Base-by-base conservation (phyloP, 2,888 invertebrate genomes). In the Branchipolynoe longqiensis region DNA sequence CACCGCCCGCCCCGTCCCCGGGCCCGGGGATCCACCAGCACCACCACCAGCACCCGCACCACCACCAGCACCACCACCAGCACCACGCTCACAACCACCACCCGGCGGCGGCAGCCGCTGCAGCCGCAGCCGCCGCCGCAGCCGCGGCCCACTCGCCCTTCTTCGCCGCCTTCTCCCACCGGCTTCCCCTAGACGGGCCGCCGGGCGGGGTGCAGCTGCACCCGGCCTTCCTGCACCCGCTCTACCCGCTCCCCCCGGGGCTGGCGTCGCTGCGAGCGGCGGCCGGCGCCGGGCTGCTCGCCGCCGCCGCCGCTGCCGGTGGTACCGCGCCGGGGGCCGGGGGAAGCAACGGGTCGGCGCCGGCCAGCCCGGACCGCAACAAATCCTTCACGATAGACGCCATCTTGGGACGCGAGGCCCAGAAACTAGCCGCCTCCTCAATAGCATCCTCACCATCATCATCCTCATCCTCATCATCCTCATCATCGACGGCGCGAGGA, bases 311-410 rank as follows among this genome's bases (percentile, higher is more conserved):
- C 1, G 58, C 82, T 8, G 82, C 56, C 1, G 62, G 62, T 8
- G 41, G 38, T 0, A 28, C 38, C 12, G 82, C 33, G 6, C 6
- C 18, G 73, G 56, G 82, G 6, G 62, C 40, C 25, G 82, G 28
- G 6, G 25, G 36, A 8, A 56, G 56, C 1, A 25, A 25, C 2
- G 31, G 31, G 1, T n/a, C 48, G 40, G 56, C 31, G 1, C 48
- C 81, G 8, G n/a, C 12, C n/a, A 83, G 59, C 40, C 83, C 58
- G 14, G 59, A 59, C 38, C 28, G 54, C 22, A 48, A 40, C n/a
- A 84, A 84, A 41, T 84, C 84, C 22, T 84, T 84, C 84, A 84
- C 84, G 12, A 84, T 84, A 8, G 84, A 84, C 73, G 84, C 84
- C 36, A 84, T 84, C 8, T 33, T 84, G n/a, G 84, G 84, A 8